Evolutionary conservation across 2,113 vertebrate genomes (phyloP), one percentile per base, ranked within the genome.

Genomic region (Alces alces): DNA sequence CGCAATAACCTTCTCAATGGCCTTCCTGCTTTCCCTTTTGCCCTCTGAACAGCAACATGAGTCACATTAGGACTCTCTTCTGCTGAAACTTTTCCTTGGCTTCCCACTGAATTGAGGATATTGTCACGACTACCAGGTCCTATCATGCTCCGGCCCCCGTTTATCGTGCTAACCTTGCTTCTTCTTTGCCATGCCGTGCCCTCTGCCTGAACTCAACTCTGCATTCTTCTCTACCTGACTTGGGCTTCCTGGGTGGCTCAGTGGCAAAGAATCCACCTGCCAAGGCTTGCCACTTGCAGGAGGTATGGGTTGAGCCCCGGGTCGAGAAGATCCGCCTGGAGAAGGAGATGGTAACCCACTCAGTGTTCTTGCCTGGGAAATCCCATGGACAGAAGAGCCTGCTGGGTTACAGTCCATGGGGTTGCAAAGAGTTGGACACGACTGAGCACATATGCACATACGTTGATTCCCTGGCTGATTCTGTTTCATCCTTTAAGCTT

Each of bases 171-270:
- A 64, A 23, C 4, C 54, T 54, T 19, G 4, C 23, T 39, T 30
- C 52, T 73, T 39, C 57, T 83, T 55, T 39, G 80, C 80, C 80
- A 83, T 27, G 21, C 92, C 33, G 12, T 58, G 84, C 39, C 86
- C 93, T 93, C 86, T 95, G 86, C 43, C 57, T 86, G 73, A 89
- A 93, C 70, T 36, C 6, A 2, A 23, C n/a, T 57, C 88, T 60
- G 87, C 27, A 36, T 28, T 28, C 64, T 23, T 39, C 80, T 33
- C 25, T 60, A 36, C 50, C 47, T 1, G 23, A 43, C 45, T 57
- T 39, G 23, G 70, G 70, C 70, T 76, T 14, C 39, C 39, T 3
- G 0, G 12, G 36, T 76, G 39, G 36, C 70, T 76, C 70, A 76
- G 70, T 9, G 2, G 70, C 25, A 43, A 76, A 76, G 39, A 43